Evolutionary conservation across 1,140 invertebrate species (phyloP).

Genomic region (Plectrocnemia conspersa): DNA sequence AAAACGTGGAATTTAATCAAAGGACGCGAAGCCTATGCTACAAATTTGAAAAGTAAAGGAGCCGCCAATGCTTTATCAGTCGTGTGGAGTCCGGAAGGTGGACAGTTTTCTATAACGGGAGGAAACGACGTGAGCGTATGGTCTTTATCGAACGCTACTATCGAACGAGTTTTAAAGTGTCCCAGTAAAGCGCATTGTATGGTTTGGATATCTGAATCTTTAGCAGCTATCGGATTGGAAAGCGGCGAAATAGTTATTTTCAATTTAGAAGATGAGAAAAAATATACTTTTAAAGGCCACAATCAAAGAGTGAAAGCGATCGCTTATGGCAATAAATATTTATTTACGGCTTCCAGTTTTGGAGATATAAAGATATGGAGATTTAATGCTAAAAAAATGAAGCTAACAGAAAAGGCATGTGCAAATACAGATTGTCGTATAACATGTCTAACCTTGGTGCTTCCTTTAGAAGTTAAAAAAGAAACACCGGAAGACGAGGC

Average conservation of each 20-base stretch:
- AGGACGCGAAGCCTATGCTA: constrained; percentile 81
- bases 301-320: constrained; percentile 65
- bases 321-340: constrained; percentile 47
- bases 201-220: constrained; percentile 58
- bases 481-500: constrained; percentile 43
- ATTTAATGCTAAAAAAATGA: constrained; percentile 46
- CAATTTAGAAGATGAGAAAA: constrained; percentile 51
- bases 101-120: constrained; percentile 67
- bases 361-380: constrained; percentile 77
- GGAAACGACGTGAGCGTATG: constrained; percentile 71
- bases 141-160: constrained; percentile 65
- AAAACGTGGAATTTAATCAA: constrained; percentile 93
- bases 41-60: constrained; percentile 69
- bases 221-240: constrained; percentile 65
- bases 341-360: constrained; percentile 66
- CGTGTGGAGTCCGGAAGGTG: constrained; percentile 64
- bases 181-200: constrained; percentile 60
- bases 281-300: constrained; percentile 56
- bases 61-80: constrained; percentile 52
- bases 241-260: constrained; percentile 63
- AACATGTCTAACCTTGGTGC: constrained; percentile 53
- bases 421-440: constrained; percentile 56
- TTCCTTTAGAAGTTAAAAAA: constrained; percentile 42
- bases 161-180: constrained; percentile 57
- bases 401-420: constrained; percentile 49